Percentiles rank a stretch among this genome's conserved stretches.
Evolutionary conservation across 2,797 vertebrate genomes (phyloP).

Genomic region (Zalophus californianus): DNA sequence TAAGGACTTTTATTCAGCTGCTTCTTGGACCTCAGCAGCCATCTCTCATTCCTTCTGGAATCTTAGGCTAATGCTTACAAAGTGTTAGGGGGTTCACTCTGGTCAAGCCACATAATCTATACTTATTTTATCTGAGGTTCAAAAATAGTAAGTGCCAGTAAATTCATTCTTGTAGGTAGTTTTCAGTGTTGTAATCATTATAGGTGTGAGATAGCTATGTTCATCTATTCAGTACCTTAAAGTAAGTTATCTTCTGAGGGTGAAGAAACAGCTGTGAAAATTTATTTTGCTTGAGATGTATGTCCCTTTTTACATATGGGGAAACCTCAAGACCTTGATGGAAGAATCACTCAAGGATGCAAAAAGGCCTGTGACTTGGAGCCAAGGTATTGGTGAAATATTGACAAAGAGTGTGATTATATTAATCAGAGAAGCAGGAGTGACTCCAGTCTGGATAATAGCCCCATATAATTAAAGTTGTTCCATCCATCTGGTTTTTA

Average conservation of each 20-base stretch:
- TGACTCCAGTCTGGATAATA: neutral
- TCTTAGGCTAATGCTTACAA: constrained; percentile 11
- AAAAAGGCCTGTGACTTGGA: constrained; percentile 5
- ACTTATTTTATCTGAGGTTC: neutral
- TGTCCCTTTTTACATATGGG: neutral
- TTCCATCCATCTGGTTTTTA: constrained; percentile 81
- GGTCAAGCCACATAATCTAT: neutral
- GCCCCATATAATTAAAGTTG: constrained; percentile 14
- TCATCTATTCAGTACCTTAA: neutral
- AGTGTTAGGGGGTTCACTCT: neutral
- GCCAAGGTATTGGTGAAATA: neutral
- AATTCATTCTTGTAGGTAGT: neutral
- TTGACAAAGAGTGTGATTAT: neutral
- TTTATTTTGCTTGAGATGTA: neutral
- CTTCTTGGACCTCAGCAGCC: neutral
- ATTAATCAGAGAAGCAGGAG: neutral
- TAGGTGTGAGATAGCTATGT: neutral
- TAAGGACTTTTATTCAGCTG: neutral
- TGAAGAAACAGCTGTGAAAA: neutral
- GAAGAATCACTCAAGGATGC: constrained; percentile 32
- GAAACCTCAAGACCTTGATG: neutral
- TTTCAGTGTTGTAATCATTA: neutral
- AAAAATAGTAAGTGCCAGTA: neutral
- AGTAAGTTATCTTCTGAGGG: constrained; percentile 28
- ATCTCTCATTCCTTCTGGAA: neutral